A percentile compares a stretch with the other conserved stretches of the same genome.
These are phyloP conservation scores for Drosophila albomicans DNA, from an alignment of 1,140 invertebrate species.

Conservation along the genomic window DNA sequence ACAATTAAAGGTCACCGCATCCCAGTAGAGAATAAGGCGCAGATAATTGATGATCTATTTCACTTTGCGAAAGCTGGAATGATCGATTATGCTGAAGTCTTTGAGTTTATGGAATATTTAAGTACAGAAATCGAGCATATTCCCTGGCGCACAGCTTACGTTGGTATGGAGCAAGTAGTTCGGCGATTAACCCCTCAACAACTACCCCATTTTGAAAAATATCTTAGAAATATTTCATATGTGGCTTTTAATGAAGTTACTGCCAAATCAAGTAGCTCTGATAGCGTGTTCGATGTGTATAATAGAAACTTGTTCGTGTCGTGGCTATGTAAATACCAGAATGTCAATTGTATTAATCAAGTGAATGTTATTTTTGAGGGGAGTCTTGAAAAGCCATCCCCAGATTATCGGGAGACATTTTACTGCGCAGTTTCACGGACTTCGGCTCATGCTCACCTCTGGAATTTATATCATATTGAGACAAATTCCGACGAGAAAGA, in stretches of 20 bases:
- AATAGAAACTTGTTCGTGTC: conserved; percentile 79
- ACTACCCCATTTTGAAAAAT: conserved; percentile 54
- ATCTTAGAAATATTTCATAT: conserved; percentile 45
- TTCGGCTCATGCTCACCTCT: background rate
- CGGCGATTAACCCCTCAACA: conserved; percentile 47
- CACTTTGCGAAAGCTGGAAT: conserved; percentile 87
- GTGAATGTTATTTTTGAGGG: conserved; percentile 42
- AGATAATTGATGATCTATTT: conserved; percentile 91
- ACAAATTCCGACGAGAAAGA: background rate
- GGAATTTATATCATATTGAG: background rate
- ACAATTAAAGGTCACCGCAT: conserved; percentile 85
- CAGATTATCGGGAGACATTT: background rate
- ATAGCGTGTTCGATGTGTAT: conserved; percentile 70
- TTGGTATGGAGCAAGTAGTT: conserved; percentile 44
- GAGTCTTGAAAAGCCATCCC: conserved; percentile 41
- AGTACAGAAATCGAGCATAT: conserved; percentile 86
- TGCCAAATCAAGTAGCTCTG: conserved; percentile 31
- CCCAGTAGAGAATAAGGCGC: conserved; percentile 90
- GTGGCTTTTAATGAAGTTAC: conserved; percentile 44
- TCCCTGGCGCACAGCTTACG: conserved; percentile 86
- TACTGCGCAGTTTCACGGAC: background rate
- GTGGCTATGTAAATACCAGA: conserved; percentile 86
- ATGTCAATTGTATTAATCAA: conserved; percentile 83
- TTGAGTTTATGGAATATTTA: conserved; percentile 86
- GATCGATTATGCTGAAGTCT: conserved; percentile 85